Base-by-base conservation (phyloP, 2,888 invertebrate species). In the Nysson spinosus region DNA sequence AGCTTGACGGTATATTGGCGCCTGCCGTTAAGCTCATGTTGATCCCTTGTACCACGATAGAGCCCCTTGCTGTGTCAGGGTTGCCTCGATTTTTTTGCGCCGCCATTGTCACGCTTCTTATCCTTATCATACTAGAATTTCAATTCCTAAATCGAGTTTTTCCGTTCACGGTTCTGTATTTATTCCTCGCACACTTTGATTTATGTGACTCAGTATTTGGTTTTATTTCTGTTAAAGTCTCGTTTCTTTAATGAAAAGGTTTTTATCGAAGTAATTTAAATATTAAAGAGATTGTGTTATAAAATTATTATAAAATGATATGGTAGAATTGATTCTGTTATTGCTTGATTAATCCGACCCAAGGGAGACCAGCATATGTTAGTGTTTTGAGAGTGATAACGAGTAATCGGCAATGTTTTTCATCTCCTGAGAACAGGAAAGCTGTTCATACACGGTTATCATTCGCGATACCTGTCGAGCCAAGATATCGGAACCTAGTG, bases 1-100 rank as follows among this genome's bases (percentile, higher is more conserved):
- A 77, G 80, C 77, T 77, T 78, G 77, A 79, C 77, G 77, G 78
- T 82, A 83, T 83, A 83, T 83, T 83, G 83, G 83, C 82, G 81
- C 79, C 78, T 78, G 81, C 75, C 80, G 79, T 79, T 83, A 82
- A 83, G 80, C 83, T 76, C 72, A 72, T 71, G 80, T 75, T 82
- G 81, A 82, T 80, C 83, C 77, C 78, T 78, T 75, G 77, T 73
- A 77, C 76, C 72, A 54, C 57, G 71, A 70, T 69, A 69, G 71
- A 72, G 71, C 43, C 75, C 60, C 78, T 78, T 54, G 56, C 74
- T 75, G 39, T 69, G 54, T 43, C 69, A 70, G 60, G 77, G 65
- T 57, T 32, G 47, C 46, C 37, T 26, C 37, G 17, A 39, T 54
- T 64, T 30, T 12, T 46, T 1, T 4, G 28, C 14, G 26, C 32